Evolutionary conservation across 1,140 invertebrate genomes (phyloP).

Genomic region (Lepidurus arcticus): DNA sequence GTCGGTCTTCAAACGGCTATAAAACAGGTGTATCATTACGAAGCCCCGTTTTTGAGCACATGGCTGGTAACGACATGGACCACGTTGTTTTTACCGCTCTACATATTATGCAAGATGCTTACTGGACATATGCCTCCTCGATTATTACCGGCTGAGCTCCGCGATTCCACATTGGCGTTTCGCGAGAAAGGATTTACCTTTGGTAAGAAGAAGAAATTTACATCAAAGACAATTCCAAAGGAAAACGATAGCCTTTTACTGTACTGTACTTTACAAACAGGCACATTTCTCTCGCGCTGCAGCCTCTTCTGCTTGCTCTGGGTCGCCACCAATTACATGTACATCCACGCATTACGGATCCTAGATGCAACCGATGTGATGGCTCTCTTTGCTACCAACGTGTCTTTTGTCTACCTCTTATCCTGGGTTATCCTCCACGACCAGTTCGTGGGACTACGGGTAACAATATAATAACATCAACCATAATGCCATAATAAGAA

Average conservation of each 20-base stretch:
- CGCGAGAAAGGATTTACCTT: conserved; percentile 79
- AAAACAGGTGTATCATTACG: conserved; percentile 54
- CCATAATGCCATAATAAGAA: not conserved
- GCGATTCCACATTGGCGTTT: conserved; percentile 72
- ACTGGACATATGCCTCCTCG: conserved; percentile 44
- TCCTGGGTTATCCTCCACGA: conserved; percentile 95
- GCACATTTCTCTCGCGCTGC: conserved; percentile 75
- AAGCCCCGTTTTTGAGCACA: conserved; percentile 87
- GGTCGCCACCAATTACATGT: conserved; percentile 89
- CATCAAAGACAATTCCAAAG: not conserved
- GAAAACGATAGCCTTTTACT: not conserved
- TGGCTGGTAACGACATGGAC: conserved; percentile 94
- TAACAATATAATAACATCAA: conserved; percentile 51
- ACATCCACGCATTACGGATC: conserved; percentile 70
- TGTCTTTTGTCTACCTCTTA: conserved; percentile 84
- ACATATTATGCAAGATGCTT: conserved; percentile 64
- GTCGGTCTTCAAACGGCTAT: not conserved
- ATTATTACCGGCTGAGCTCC: conserved; percentile 63
- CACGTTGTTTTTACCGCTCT: conserved; percentile 82
- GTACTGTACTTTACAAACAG: conserved; percentile 46
- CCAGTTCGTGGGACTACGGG: conserved; percentile 89
- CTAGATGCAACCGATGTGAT: conserved; percentile 84
- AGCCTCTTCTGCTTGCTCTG: conserved; percentile 81
- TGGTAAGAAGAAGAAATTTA: conserved; percentile 49
- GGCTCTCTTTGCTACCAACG: conserved; percentile 86